phyloP scores from a whole-genome alignment of 1,140 invertebrate genomes.

The Frieseomelitta varia region DNA sequence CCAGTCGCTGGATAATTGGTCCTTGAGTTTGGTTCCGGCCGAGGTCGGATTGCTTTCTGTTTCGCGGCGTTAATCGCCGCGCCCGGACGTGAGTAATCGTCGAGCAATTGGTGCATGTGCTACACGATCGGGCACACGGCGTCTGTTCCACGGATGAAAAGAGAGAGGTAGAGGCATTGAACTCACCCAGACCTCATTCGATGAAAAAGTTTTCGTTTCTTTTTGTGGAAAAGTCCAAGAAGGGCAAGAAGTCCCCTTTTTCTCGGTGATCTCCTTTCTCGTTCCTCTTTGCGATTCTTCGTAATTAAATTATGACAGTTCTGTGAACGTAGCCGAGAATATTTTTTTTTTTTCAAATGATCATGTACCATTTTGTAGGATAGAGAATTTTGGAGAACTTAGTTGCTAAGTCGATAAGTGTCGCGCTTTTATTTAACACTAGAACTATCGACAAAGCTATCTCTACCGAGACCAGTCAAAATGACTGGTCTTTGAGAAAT shows the following conservation, averaged over 20 bases:
- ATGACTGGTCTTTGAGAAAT: too few relatives aligned
- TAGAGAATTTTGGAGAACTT: too few relatives aligned
- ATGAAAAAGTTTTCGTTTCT: conserved; percentile 42
- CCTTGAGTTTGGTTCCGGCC: conserved; percentile 60
- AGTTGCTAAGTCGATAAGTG: too few relatives aligned
- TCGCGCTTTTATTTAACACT: too few relatives aligned
- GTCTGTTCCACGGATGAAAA: conserved; percentile 42
- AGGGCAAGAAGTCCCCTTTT: neutral
- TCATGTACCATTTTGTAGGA: too few relatives aligned
- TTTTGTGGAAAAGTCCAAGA: conserved; percentile 47
- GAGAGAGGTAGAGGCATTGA: conserved; percentile 58
- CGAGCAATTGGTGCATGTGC: conserved; percentile 54
- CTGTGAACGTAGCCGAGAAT: too few relatives aligned
- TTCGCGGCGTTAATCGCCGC: conserved; percentile 53
- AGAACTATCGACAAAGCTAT: too few relatives aligned
- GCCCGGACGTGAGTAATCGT: conserved; percentile 58
- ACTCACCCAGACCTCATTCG: conserved; percentile 51
- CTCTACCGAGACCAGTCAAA: too few relatives aligned
- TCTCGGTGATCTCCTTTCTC: accelerated
- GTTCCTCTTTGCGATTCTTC: too few relatives aligned
- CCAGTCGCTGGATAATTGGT: conserved; percentile 56
- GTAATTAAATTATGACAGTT: too few relatives aligned
- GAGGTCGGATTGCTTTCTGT: conserved; percentile 66
- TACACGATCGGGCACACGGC: neutral
- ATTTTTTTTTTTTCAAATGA: too few relatives aligned